Base-by-base conservation (phyloP, 2,113 vertebrate genomes). In the Acanthisitta chloris region DNA sequence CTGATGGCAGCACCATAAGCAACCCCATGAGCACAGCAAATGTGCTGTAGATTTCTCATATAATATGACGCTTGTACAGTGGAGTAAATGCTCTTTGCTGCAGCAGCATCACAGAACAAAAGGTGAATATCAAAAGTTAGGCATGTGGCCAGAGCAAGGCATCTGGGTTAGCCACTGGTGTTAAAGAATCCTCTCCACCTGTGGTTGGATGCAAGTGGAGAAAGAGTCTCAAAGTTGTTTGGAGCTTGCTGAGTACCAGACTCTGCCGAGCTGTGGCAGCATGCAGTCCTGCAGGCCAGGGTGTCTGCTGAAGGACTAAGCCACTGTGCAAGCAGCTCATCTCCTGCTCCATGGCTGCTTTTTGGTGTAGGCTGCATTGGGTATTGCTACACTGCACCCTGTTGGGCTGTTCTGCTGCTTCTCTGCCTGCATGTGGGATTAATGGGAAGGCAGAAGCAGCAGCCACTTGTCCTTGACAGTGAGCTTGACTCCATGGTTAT, bases 11-110 rank as follows among this genome's bases (percentile, higher is more conserved):
- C 43, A n/a, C 23, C 42, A 61, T 11, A 28, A 48, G 33, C 62
- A 69, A 10, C 28, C 10, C 45, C n/a, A 20, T 4, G 28, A 65
- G n/a, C n/a, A 57, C n/a, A 69, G 31, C 1, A 2, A 28, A 19
- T 5, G 21, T 42, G 51, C 20, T 46, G 38, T 1, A 34, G 28
- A 48, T 33, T 1, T 45, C 28, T 23, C 1, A 1, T 13, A 13
- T 21, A 51, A 10, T 5, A 38, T 43, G 36, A 8, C 45, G 14
- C 21, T 36, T 21, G 26, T 4, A 31, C 12, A 4, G 12, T 2
- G 2, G 31, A 74, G 15, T 9, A 42, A 90, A 58, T 23, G 33
- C 4, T 74, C 51, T 88, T 81, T 58, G 25, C 55, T 81, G 43
- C 31, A 67, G 57, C 36, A 54, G 12, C 48, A 59, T 19, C 69